These are phyloP conservation scores for Toxostoma redivivum DNA, from an alignment of 2,113 vertebrate species.

Conservation along the genomic window DNA sequence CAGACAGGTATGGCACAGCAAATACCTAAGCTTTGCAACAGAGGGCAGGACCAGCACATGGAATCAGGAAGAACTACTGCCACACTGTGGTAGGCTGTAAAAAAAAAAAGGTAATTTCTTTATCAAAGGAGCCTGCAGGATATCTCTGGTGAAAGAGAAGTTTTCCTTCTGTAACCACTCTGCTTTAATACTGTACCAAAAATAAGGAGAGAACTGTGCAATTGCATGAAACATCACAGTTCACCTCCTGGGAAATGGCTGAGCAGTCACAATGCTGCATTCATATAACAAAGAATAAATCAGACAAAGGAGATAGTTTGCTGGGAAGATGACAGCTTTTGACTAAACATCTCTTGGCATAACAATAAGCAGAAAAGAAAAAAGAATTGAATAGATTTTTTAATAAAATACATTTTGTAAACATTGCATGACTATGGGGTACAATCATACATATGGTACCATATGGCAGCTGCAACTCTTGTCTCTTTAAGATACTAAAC, in stretches of 20 bases:
- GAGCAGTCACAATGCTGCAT: fast-evolving
- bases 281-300: neutral
- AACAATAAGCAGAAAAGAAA: neutral
- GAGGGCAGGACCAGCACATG: neutral
- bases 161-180: neutral
- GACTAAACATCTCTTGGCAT: neutral
- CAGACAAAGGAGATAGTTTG: neutral
- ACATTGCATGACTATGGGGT: neutral
- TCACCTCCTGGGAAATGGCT: neutral
- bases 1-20: neutral
- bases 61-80: neutral
- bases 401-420: neutral
- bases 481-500: neutral
- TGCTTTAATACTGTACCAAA: neutral
- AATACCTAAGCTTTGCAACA: neutral
- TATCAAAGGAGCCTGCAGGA: neutral
- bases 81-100: neutral
- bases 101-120: neutral
- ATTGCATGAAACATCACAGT: neutral
- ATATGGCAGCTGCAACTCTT: neutral
- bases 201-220: neutral
- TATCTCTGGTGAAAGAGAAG: neutral
- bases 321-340: neutral
- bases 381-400: neutral
- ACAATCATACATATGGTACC: neutral